Base-by-base conservation (phyloP, 2,888 invertebrate genomes). In the Galeruca laticollis region DNA sequence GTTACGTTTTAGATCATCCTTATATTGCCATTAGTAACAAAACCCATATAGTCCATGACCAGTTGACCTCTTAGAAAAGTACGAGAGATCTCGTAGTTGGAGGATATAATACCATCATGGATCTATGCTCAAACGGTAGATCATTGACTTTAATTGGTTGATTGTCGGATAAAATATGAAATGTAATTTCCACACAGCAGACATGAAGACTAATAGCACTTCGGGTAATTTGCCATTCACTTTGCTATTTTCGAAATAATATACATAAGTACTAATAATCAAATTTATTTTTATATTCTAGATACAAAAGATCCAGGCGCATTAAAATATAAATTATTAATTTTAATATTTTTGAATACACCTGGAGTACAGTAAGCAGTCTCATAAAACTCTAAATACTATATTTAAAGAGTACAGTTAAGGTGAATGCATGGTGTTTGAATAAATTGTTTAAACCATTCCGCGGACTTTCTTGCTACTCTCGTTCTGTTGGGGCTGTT, bases 401-500 rank as follows among this genome's bases (percentile, higher is more conserved):
- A 9, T 15, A 15, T 47, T 47, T 2, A 47, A 47, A 47, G 15
- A 15, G 47, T 47, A 9, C 47, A 47, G 47, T 47, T 47, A 9
- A 47, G 47, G 15, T 47, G 15, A 47, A 47, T 15, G 40, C 67
- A 67, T 35, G 51, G 52, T 52, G 52, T 20, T 52, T 52, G 26
- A n/a, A 52, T 52, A 11, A 51, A 59, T 21, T 60, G 40, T 40
- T 60, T 49, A 40, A 43, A 67, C 26, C 31, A 60, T 2, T 31
- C 40, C 0, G 49, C 68, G 1, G 68, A 68, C 31, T 43, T 35
- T 57, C 61, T 68, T 9, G 62, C 52, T 2, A 56, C 57, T 49
- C 68, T 68, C 4, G 68, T 68, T 57, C 56, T 56, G 10, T 57
- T 63, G 3, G 18, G 20, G 35, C 59, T 51, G 5, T 35, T n/a